Base-by-base conservation (phyloP, 53 echinoderm and acorn worm genomes). In the Patiria pectinifera region DNA sequence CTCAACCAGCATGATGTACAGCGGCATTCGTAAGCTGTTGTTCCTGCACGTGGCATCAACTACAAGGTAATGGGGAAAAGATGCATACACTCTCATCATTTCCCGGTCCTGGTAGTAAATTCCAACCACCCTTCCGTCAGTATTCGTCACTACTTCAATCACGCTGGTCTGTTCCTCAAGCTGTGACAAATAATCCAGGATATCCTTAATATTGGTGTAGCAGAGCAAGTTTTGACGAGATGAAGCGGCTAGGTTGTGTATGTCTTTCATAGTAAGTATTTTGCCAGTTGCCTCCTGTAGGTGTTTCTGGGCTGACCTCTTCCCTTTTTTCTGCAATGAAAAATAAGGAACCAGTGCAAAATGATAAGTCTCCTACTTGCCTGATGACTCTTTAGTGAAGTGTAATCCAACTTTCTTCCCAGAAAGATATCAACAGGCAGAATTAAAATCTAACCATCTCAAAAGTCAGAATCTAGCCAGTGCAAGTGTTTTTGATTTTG, bases 1-100 rank as follows among this genome's bases (percentile, higher is more conserved):
- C 91, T 94, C 94, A 19, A 69, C 86, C 15, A 94, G 82, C 48
- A 96, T 66, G 53, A 90, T 59, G 62, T 94, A 94, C 15, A 96
- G 78, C 4, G 96, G 96, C 94, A 94, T 94, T 45, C 87, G 59
- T n/a, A 91, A 45, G 11, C 89, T 87, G 83, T 94, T 93, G 13
- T 86, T 26, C 48, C 91, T 94, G 83, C 94, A 95, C 35, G 95
- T 92, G 23, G 91, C 91, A 76, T 95, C 94, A 4, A 95, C 53
- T 59, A 92, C 76, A 18, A 95, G 85, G 59, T 93, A 83, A 78
- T 95, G 87, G 7, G 93, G 95, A 63, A 83, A 95, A 12, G 93
- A 53, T 60, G 89, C 59, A 48, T 90, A 95, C 25, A 86, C 66
- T 16, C 83, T 43, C 48, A 79, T 83, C 95, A 91, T 94, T 61